phyloP scores from a whole-genome alignment of 2,888 invertebrate genomes.

The Fragum fragum region DNA sequence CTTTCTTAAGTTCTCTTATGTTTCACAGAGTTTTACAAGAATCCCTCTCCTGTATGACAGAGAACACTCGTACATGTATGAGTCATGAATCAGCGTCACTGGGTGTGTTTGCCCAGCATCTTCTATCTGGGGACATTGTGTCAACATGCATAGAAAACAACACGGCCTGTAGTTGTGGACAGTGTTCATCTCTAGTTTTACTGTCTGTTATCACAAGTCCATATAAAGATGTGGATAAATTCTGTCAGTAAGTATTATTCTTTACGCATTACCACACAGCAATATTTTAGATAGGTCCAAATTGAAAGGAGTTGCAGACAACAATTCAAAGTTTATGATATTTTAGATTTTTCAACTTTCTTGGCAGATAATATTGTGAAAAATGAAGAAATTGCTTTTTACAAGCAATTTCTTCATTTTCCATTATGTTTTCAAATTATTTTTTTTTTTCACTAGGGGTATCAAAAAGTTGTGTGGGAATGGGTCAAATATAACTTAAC shows the following conservation, averaged over 20 bases:
- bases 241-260: conserved; percentile 54
- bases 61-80: conserved; percentile 40
- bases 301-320: no score
- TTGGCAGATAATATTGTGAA: no score
- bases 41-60: conserved; percentile 46
- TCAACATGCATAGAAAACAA: conserved; percentile 31
- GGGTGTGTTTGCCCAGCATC: conserved; percentile 37
- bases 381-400: no score
- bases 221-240: conserved; percentile 38
- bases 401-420: no score
- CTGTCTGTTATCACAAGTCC: conserved; percentile 43
- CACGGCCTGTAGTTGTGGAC: conserved; percentile 53
- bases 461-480: no score
- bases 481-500: no score
- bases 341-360: no score
- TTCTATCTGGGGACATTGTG: conserved; percentile 44
- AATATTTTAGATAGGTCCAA: no score
- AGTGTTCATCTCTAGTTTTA: conserved; percentile 54
- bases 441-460: no score
- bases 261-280: no score
- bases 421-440: no score
- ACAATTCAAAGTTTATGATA: no score
- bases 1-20: background rate
- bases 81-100: conserved; percentile 26
- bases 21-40: conserved; percentile 50